Evolutionary conservation across 2,113 vertebrate species (phyloP).

Genomic region (Ptyas mucosa): DNA sequence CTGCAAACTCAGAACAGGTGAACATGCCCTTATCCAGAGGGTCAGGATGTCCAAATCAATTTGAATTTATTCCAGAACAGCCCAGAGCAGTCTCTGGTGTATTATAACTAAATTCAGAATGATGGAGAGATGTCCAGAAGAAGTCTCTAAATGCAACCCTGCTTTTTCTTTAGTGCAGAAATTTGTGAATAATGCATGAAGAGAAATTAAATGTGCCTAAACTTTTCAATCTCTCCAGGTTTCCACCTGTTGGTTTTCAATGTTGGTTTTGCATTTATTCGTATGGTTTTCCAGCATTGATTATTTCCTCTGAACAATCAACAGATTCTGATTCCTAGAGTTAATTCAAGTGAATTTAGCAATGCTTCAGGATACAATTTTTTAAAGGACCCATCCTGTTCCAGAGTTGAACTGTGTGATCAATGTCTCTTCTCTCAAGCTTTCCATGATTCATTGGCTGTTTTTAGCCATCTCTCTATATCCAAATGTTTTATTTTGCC

Average conservation of each 20-base stretch:
- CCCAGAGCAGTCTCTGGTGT: not conserved
- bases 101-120: not conserved
- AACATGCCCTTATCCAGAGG: not conserved
- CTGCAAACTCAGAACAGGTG: not conserved
- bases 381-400: slow-evolving; percentile 45
- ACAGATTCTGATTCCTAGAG: slow-evolving; percentile 2
- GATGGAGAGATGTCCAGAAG: not conserved
- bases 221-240: not conserved
- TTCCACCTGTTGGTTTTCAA: not conserved
- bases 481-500: slow-evolving; percentile 62
- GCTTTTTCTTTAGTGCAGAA: not conserved
- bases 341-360: slow-evolving; percentile 46
- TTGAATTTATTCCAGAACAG: not conserved
- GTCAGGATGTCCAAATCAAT: not conserved
- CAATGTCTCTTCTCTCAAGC: slow-evolving; percentile 59
- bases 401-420: slow-evolving; percentile 58
- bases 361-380: slow-evolving; percentile 42
- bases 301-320: slow-evolving; percentile 20
- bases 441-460: slow-evolving; percentile 67
- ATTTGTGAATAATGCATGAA: not conserved
- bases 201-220: not conserved
- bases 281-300: not conserved
- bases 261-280: not conserved
- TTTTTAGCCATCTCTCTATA: slow-evolving; percentile 57
- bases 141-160: not conserved